phyloP scores from a whole-genome alignment of 2,113 vertebrate genomes.

The Pachypanchax playfairii region DNA sequence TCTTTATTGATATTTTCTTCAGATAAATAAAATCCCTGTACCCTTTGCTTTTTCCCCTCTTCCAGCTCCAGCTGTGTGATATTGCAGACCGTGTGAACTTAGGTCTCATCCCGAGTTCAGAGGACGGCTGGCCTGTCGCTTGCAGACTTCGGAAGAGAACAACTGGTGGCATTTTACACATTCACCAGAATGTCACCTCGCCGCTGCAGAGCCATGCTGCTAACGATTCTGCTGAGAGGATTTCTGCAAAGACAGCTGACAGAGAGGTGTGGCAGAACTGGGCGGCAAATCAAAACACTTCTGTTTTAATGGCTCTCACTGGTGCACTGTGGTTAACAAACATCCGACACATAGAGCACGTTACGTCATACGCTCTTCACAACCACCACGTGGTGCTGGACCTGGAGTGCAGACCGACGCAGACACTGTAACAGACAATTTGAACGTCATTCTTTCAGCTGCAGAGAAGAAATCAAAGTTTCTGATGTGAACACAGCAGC shows the following conservation, averaged over 20 bases:
- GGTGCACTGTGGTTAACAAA: constrained; percentile 77
- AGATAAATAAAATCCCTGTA: neutral
- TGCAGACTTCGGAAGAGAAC: constrained; percentile 83
- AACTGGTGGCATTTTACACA: constrained; percentile 88
- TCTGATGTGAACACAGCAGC: neutral
- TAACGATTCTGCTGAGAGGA: neutral
- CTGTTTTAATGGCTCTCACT: constrained; percentile 79
- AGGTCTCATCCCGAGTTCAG: constrained; percentile 90
- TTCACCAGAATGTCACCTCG: constrained; percentile 91
- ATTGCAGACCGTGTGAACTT: constrained; percentile 90
- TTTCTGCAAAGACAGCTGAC: constrained; percentile 48
- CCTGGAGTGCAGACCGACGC: constrained; percentile 86
- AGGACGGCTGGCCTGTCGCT: constrained; percentile 87
- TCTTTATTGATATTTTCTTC: neutral
- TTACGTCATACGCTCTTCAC: constrained; percentile 92
- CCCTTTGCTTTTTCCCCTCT: neutral
- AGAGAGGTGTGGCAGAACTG: constrained; percentile 82
- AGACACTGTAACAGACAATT: neutral
- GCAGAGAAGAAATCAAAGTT: neutral
- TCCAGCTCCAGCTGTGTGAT: constrained; percentile 80
- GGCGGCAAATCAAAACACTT: constrained; percentile 75
- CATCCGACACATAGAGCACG: constrained; percentile 80
- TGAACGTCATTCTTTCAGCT: neutral
- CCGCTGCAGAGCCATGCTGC: constrained; percentile 13
- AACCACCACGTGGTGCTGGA: constrained; percentile 91